Evolutionary conservation across 2,888 invertebrate genomes (phyloP).

Genomic region (Drosophila mettleri): DNA sequence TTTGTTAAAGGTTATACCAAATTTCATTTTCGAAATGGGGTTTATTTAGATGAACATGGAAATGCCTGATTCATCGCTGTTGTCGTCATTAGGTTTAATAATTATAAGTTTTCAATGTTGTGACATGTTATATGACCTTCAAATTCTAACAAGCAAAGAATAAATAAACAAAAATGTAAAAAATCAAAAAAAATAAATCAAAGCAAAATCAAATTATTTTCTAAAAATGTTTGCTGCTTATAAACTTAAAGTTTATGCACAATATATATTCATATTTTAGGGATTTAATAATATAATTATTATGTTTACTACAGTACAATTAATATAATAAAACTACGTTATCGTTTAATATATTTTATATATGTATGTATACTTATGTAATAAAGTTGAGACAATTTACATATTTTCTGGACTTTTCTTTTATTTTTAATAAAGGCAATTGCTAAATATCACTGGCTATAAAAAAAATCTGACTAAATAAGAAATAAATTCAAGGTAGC

Average conservation of each 20-base stretch:
- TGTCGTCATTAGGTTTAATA: slow-evolving; percentile 18
- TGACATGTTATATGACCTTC: slow-evolving; percentile 42
- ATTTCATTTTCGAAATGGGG: slow-evolving; percentile 74
- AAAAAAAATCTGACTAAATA: not conserved
- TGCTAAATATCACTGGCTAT: too few species aligned
- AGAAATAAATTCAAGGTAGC: not conserved
- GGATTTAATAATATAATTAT: slow-evolving; percentile 55
- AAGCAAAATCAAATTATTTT: slow-evolving; percentile 30
- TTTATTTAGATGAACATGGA: slow-evolving; percentile 16
- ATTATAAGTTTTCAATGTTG: slow-evolving; percentile 34
- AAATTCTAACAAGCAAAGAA: slow-evolving; percentile 15
- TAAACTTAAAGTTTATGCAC: slow-evolving; percentile 70
- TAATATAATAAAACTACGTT: slow-evolving; percentile 60
- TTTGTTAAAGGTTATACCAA: slow-evolving; percentile 47
- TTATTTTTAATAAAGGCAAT: too few species aligned
- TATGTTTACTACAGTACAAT: slow-evolving; percentile 70
- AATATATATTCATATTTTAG: slow-evolving; percentile 56
- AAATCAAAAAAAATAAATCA: not conserved
- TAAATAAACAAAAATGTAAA: not conserved
- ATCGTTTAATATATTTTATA: slow-evolving; percentile 76
- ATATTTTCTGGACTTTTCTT: not conserved
- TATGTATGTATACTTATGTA: slow-evolving; percentile 64
- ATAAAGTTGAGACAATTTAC: slow-evolving; percentile 53
- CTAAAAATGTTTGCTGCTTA: slow-evolving; percentile 53
- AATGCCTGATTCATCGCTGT: slow-evolving; percentile 24